Evolutionary conservation across 1,140 invertebrate genomes (phyloP), one percentile per base, ranked within the genome.

Genomic region (Philotrypesis tridentata): DNA sequence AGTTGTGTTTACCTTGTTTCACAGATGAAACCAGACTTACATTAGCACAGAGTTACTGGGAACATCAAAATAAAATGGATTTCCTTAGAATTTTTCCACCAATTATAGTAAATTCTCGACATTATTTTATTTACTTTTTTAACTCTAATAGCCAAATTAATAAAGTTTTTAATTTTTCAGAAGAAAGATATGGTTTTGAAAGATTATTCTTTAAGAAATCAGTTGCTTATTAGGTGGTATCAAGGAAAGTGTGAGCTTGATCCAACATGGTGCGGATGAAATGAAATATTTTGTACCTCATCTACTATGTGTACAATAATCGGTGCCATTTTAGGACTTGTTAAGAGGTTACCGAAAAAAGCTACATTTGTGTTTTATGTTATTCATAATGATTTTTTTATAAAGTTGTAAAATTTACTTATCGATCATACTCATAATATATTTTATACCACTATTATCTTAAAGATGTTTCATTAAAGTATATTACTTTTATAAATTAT

Each of bases 61-160:
- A 99, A 87, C 96, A 97, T 89, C 89, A 95, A 1, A 95, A 96
- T 87, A 94, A 94, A 87, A 95, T 95, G 77, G 95, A 96, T 84
- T 97, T 95, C 89, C 94, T 94, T 88, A 93, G 97, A 86, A 92
- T 98, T 27, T 95, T 96, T 86, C 97, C 97, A 0, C 95, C 95
- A 31, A 86, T 93, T 29, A 95, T 96, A 92, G 96, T 96, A 93
- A 93, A 90, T 89, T 85, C 73, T 74, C 21, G 78, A 82, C 77
- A 80, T 14, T 33, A 60, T 48, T 70, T 60, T 71, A 27, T 55
- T 21, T 6, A 55, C 40, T 33, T 12, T 33, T 43, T 61, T 63
- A 8, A 40, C 23, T n/a, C 23, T 11, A 5, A 65, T 27, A 27
- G 9, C 23, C 23, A 6, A 27, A n/a, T n/a, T n/a, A n/a, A n/a